Percentiles rank a stretch among this genome's conserved stretches.
These are phyloP conservation scores for Phaethon lepturus DNA, from an alignment of 2,113 vertebrate genomes.

Conservation along the genomic window DNA sequence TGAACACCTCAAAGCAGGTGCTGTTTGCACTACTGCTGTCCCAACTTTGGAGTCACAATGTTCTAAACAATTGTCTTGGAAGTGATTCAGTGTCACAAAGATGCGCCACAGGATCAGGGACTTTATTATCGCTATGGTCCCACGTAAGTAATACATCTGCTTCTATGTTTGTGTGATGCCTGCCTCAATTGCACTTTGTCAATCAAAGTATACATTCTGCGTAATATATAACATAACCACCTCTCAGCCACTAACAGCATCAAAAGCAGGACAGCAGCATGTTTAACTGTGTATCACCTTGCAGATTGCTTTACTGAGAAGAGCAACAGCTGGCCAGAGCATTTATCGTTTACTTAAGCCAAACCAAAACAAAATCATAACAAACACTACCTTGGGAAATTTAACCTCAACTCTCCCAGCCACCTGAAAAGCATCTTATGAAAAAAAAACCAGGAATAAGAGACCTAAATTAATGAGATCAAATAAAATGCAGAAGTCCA, in stretches of 20 bases:
- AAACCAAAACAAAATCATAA: background rate
- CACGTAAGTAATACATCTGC: background rate
- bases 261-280: background rate
- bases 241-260: background rate
- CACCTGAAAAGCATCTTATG: background rate
- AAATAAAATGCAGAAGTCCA: background rate
- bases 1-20: background rate
- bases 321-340: background rate
- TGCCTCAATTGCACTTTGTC: background rate
- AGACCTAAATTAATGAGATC: background rate
- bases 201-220: background rate
- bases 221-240: background rate
- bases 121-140: background rate
- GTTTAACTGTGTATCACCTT: background rate
- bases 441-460: background rate
- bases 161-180: background rate
- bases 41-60: fast-evolving
- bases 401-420: background rate
- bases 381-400: background rate
- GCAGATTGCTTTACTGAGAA: background rate
- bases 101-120: background rate
- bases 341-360: background rate
- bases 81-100: background rate
- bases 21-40: background rate
- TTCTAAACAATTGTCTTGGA: background rate